Evolutionary conservation across 2,888 invertebrate species (phyloP).

Genomic region (Macrophya alboannulata): DNA sequence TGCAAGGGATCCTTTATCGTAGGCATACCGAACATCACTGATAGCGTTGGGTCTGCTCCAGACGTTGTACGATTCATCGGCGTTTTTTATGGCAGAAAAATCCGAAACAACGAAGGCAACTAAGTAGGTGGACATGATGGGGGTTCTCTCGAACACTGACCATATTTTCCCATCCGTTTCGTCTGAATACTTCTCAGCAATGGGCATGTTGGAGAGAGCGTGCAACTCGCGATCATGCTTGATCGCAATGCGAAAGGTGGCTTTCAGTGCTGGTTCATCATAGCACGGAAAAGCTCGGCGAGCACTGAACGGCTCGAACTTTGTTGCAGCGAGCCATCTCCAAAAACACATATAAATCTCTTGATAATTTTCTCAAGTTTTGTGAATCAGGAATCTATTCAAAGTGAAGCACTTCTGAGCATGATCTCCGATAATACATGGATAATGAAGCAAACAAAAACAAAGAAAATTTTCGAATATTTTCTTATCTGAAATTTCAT

Average conservation of each 20-base stretch:
- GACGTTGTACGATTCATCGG: slow-evolving; percentile 82
- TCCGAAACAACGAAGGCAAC: slow-evolving; percentile 78
- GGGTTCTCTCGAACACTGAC: slow-evolving; percentile 74
- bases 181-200: slow-evolving; percentile 34
- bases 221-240: slow-evolving; percentile 80
- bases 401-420: background rate
- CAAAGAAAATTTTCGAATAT: no score
- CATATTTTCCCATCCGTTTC: slow-evolving; percentile 60
- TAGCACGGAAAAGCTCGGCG: slow-evolving; percentile 89
- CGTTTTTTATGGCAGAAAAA: slow-evolving; percentile 79
- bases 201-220: slow-evolving; percentile 76
- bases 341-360: slow-evolving; percentile 61
- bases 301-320: slow-evolving; percentile 86
- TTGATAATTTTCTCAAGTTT: no score
- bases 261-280: slow-evolving; percentile 88
- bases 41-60: slow-evolving; percentile 88
- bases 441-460: background rate
- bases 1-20: slow-evolving; percentile 89
- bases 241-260: slow-evolving; percentile 85
- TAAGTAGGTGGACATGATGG: slow-evolving; percentile 89
- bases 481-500: no score
- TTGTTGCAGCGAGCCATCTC: slow-evolving; percentile 85
- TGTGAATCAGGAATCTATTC: background rate
- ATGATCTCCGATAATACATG: background rate
- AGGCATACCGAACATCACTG: slow-evolving; percentile 87